A percentile compares a stretch with the other conserved stretches of the same genome.
Conservation (phyloP, 2,797 vertebrate species). For the Thaleichthys pacificus region DNA sequence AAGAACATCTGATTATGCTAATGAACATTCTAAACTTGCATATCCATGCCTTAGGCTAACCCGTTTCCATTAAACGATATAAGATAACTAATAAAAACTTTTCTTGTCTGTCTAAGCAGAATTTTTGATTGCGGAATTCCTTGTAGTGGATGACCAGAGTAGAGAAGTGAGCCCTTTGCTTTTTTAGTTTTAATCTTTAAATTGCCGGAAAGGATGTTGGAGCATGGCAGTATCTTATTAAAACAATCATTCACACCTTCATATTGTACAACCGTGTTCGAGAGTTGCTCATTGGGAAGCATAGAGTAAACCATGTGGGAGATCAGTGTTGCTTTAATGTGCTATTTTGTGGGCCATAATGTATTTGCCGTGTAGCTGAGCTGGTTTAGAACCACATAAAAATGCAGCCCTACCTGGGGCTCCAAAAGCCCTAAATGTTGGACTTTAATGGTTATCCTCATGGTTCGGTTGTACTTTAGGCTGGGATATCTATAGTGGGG, state of each 20-base stretch:
- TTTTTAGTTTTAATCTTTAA: not conserved
- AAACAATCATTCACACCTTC: not conserved
- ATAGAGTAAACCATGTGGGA: no score
- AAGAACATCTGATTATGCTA: slow-evolving; percentile 62
- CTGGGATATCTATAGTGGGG: no score
- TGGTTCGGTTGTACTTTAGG: no score
- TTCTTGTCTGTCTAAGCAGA: slow-evolving; percentile 70
- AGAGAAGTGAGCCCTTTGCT: slow-evolving; percentile 15
- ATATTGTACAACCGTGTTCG: not conserved
- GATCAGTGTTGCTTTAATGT: no score
- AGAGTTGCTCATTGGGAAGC: not conserved
- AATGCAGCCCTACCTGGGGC: no score
- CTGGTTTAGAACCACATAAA: no score
- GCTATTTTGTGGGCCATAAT: no score
- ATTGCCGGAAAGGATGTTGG: no score
- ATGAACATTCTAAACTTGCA: slow-evolving; percentile 75
- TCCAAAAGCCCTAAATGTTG: no score
- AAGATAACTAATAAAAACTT: slow-evolving; percentile 59
- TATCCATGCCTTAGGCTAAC: slow-evolving; percentile 55
- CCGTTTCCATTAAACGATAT: slow-evolving; percentile 60
- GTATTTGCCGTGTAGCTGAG: no score
- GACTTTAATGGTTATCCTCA: no score
- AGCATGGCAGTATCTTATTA: not conserved
- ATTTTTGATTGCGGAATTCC: slow-evolving; percentile 45
- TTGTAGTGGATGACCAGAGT: slow-evolving; percentile 28